These are phyloP conservation scores for Notechis scutatus DNA, from an alignment of 2,113 vertebrate species.

Conservation along the genomic window DNA sequence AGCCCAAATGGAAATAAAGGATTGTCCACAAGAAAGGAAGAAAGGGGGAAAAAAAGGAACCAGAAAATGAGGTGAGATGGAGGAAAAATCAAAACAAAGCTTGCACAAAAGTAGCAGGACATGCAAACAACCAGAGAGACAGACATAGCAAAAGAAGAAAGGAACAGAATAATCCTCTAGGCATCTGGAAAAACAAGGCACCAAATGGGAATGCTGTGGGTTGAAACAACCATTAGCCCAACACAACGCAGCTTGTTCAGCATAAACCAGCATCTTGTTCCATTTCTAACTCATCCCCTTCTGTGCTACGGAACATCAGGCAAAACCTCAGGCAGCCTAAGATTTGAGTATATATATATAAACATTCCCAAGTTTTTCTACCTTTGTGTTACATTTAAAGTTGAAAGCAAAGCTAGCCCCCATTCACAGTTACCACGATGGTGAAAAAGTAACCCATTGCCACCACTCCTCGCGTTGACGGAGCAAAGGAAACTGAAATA, in stretches of 20 bases:
- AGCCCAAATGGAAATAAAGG: neutral
- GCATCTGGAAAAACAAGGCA: conserved; percentile 29
- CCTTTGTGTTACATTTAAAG: neutral
- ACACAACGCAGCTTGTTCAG: conserved; percentile 2
- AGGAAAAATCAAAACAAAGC: conserved; percentile 33
- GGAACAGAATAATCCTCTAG: neutral
- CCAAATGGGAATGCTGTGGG: conserved; percentile 46
- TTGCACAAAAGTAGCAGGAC: conserved; percentile 9
- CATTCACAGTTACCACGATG: neutral
- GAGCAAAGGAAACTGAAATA: neutral
- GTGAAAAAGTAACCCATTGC: neutral
- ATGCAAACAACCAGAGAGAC: conserved; percentile 40
- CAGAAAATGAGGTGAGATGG: neutral
- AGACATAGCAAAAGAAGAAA: neutral
- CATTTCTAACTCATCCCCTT: neutral
- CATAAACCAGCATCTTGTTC: neutral
- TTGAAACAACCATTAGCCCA: conserved; percentile 46
- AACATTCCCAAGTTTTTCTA: neutral
- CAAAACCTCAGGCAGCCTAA: fast-evolving
- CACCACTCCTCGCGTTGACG: neutral
- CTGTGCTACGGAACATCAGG: neutral
- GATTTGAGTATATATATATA: neutral
- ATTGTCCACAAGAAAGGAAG: neutral
- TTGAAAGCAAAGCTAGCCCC: neutral
- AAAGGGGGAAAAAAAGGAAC: neutral